A percentile compares a stretch with the other conserved stretches of the same genome.
phyloP scores from a whole-genome alignment of 2,113 vertebrate species.

The Atlantisia rogersi region DNA sequence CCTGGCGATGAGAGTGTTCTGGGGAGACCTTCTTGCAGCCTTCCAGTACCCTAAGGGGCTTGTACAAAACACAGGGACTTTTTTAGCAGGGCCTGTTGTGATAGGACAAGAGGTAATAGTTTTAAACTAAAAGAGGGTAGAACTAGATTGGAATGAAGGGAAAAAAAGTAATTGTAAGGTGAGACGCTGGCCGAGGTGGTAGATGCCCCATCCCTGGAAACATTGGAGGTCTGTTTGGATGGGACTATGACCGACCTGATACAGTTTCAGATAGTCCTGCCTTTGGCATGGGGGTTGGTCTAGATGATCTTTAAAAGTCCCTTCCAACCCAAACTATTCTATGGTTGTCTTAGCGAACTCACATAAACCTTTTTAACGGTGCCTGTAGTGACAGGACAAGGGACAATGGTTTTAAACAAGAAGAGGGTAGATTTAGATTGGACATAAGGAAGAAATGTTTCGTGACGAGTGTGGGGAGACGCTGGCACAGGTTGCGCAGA shows the following conservation, averaged over 20 bases:
- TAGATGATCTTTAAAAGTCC: not conserved
- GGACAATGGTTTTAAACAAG: not conserved
- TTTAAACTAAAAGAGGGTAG: not conserved
- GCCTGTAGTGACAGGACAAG: not conserved
- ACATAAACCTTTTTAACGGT: not conserved
- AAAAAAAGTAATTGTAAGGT: not conserved
- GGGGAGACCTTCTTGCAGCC: rapidly evolving
- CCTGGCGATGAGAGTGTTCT: not conserved
- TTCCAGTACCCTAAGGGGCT: not conserved
- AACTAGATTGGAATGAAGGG: not conserved
- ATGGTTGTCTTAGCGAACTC: not conserved
- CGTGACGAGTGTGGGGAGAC: rapidly evolving
- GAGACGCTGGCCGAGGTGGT: not conserved
- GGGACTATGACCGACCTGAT: not conserved
- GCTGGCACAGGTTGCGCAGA: not conserved
- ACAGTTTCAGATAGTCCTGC: not conserved
- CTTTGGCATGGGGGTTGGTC: not conserved
- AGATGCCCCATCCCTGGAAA: no score
- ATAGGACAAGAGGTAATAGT: not conserved
- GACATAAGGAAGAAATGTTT: not conserved
- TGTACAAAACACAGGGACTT: not conserved
- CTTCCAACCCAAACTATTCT: not conserved
- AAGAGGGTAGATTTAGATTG: not conserved
- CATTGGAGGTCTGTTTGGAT: not conserved
- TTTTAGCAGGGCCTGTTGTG: not conserved